phyloP scores from a whole-genome alignment of 2,113 vertebrate genomes.

The Gallinago paraguaiae region DNA sequence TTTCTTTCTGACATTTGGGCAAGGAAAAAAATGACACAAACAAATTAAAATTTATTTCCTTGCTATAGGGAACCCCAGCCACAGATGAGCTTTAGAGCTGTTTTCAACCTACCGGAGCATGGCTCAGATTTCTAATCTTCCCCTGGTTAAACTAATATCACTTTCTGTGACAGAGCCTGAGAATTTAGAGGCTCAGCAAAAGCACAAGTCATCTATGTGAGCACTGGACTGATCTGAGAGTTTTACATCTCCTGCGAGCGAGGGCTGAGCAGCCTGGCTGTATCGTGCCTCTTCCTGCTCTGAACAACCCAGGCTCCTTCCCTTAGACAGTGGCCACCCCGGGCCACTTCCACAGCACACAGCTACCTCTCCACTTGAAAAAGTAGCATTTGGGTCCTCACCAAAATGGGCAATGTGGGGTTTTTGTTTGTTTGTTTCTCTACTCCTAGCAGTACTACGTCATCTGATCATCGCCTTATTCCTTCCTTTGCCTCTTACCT shows the following conservation, averaged over 20 bases:
- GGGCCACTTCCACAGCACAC: neutral
- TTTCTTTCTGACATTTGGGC: constrained; percentile 38
- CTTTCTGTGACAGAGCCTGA: neutral
- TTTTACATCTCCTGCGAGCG: accelerated
- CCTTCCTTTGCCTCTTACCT: neutral
- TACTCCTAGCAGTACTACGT: neutral
- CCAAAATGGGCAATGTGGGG: neutral
- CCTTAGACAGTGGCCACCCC: neutral
- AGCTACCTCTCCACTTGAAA: neutral
- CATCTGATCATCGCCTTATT: neutral
- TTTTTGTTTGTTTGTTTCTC: neutral
- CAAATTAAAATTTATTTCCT: constrained; percentile 23
- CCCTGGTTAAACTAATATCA: neutral
- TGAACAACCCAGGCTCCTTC: neutral
- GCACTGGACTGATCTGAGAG: neutral
- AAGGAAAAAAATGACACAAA: neutral
- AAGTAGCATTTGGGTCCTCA: neutral
- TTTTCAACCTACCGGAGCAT: neutral
- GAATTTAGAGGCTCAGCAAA: neutral
- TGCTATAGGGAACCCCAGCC: neutral
- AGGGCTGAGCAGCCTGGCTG: neutral
- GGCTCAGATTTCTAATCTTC: neutral
- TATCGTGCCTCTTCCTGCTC: neutral
- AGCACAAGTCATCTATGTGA: neutral
- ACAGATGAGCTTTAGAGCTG: neutral